Evolutionary conservation across 1,140 invertebrate species (phyloP).

Genomic region (Pogonus chalceus): DNA sequence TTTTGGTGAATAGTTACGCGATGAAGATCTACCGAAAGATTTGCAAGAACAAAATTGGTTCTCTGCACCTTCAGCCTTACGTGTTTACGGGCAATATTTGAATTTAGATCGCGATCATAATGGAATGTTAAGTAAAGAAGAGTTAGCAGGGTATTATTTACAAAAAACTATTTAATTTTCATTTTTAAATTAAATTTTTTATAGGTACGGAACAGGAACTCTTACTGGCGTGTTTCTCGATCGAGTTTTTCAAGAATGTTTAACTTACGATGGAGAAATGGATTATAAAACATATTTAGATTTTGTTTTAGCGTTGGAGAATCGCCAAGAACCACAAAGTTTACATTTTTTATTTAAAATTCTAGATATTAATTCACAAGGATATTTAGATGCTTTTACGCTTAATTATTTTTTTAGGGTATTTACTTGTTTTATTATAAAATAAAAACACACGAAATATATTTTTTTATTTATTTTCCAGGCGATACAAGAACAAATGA

Average conservation of each 20-base stretch:
- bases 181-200: conserved; percentile 17
- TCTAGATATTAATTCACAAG: conserved; percentile 79
- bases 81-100: conserved; percentile 88
- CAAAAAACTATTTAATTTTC: background rate
- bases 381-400: conserved; percentile 82
- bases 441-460: background rate
- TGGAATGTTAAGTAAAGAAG: conserved; percentile 86
- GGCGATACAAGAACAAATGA: conserved; percentile 86
- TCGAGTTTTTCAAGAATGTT: conserved; percentile 87
- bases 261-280: conserved; percentile 94
- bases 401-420: conserved; percentile 90
- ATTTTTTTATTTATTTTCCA: conserved; percentile 28
- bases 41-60: conserved; percentile 89
- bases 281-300: conserved; percentile 97
- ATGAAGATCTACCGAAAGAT: conserved; percentile 76
- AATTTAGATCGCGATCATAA: conserved; percentile 92
- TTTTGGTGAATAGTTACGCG: conserved; percentile 64
- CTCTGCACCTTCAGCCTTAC: conserved; percentile 77
- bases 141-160: conserved; percentile 60
- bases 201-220: conserved; percentile 80
- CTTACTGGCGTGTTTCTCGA: conserved; percentile 87
- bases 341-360: conserved; percentile 88
- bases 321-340: conserved; percentile 82
- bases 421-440: conserved; percentile 25
- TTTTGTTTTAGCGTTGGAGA: conserved; percentile 88